A percentile compares a stretch with the other conserved stretches of the same genome.
phyloP scores from a whole-genome alignment of 2,797 vertebrate genomes.

The Cheirogaleus major region DNA sequence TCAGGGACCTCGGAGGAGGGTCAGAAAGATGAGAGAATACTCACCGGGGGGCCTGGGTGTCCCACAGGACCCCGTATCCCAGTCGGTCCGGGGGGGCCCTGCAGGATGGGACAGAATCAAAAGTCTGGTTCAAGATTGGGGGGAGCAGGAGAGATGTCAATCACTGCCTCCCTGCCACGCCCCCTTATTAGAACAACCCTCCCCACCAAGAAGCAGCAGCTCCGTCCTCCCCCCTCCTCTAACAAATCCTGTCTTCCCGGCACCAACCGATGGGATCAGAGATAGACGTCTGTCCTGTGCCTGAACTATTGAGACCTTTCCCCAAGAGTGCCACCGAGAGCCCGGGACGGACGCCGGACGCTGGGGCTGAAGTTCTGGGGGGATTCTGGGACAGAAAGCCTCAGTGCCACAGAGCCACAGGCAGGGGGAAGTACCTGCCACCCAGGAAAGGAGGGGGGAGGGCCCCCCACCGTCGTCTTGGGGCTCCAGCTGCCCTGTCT shows the following conservation, averaged over 20 bases:
- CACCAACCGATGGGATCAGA: not conserved
- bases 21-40: conserved; percentile 58
- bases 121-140: not conserved
- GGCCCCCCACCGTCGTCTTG: accelerated
- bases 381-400: not conserved
- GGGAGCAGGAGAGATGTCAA: not conserved
- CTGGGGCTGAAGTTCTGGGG: not conserved
- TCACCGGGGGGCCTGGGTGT: conserved; percentile 90
- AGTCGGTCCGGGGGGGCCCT: conserved; percentile 93
- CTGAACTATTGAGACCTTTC: not conserved
- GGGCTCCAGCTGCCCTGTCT: not conserved
- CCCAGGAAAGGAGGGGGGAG: not conserved
- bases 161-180: no score
- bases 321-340: not conserved
- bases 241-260: not conserved
- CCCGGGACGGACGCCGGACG: not conserved
- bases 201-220: not conserved
- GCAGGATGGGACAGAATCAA: not conserved
- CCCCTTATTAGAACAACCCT: not conserved
- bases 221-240: not conserved
- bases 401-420: not conserved
- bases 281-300: not conserved
- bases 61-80: conserved; percentile 93
- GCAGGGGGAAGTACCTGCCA: not conserved
- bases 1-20: not conserved